Base-by-base conservation (phyloP, 2,797 vertebrate species). In the Chloroceryle amazona region DNA sequence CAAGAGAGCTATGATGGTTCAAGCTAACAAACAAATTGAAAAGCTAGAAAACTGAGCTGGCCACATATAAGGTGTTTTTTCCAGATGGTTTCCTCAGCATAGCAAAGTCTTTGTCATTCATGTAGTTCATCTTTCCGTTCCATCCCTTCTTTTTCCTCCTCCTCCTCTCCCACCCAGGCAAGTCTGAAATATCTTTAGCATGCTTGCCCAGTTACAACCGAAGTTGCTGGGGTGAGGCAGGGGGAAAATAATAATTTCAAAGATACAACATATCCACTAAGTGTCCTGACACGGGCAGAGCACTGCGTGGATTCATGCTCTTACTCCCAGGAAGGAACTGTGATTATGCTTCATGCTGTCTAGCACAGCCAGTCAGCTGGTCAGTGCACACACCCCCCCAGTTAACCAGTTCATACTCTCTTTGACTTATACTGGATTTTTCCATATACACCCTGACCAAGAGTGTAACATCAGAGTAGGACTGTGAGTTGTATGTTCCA, bases 241-340 rank as follows among this genome's bases (percentile, higher is more conserved):
- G 46, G 33, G 35, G 33, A 70, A 72, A 90, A 54, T 1, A 90
- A 13, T 52, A 67, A 55, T 46, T 31, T 73, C 39, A 31, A 58
- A 68, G 39, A 42, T 8, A 22, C 2, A 18, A 13, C n/a, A 57
- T n/a, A 9, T 17, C 23, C 2, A 42, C 22, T 72, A 22, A 57
- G 41, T 21, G 29, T 49, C 54, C 60, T 87, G 71, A 58, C 12
- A 71, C 3, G 33, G 46, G 7, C 33, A 68, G 76, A 73, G 29
- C 0, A 0, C 14, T n/a, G 7, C 55, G n/a, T 1, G 1, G 46
- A 39, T 10, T 47, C 1, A 1, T 13, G 31, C 6, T 49, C 14
- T 55, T 35, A 16, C 0, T 1, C 51, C 33, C 57, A 47, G 29
- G 28, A 78, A 52, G 33, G 68, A 79, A 66, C 33, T 68, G 67